Base-by-base conservation (phyloP, 2,888 invertebrate species). In the Agrilus biguttatus region DNA sequence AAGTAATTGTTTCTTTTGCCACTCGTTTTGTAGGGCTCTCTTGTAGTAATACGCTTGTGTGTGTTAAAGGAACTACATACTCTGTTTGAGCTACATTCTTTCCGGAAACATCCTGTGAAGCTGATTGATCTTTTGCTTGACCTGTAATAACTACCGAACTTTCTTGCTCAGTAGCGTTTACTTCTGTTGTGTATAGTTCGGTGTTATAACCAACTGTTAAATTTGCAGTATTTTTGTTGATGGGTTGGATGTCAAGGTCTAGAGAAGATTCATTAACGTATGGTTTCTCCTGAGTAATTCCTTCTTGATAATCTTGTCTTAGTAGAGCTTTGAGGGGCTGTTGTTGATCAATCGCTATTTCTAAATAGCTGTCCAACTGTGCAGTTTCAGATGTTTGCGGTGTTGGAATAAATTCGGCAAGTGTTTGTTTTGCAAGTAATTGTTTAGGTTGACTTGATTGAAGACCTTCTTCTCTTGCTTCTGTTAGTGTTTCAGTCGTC, bases 51-150 rank as follows among this genome's bases (percentile, higher is more conserved):
- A 45, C 42, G 23, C 49, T 51, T 14, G 55, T 45, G 23, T 51
- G 50, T 45, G 55, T 53, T 35, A 57, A 51, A 10, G 62, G 46
- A 32, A 61, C 49, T 32, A 58, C 55, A 58, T 69, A 66, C 50
- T 65, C 62, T 45, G 55, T 68, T 7, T 67, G 44, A 8, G 70
- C 68, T 33, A 68, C 69, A 44, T 65, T 63, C 43, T 62, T 63
- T 47, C 65, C 63, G 37, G 65, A 55, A 5, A 72, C 53, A 49
- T 69, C 67, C 38, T 65, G 55, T 50, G 65, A 56, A 2, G 72
- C 71, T 13, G 56, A 65, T 3, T 60, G 65, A 57, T 71, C 65
- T 48, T 61, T 67, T 5, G 70, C 69, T 36, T 56, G 49, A n/a
- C 61, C 64, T 49, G 61, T 62, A 10, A 63, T 55, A 2, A 70